Percentiles rank a stretch among this genome's conserved stretches.
phyloP scores from a whole-genome alignment of 1,140 invertebrate species.

The Sinonovacula constricta region DNA sequence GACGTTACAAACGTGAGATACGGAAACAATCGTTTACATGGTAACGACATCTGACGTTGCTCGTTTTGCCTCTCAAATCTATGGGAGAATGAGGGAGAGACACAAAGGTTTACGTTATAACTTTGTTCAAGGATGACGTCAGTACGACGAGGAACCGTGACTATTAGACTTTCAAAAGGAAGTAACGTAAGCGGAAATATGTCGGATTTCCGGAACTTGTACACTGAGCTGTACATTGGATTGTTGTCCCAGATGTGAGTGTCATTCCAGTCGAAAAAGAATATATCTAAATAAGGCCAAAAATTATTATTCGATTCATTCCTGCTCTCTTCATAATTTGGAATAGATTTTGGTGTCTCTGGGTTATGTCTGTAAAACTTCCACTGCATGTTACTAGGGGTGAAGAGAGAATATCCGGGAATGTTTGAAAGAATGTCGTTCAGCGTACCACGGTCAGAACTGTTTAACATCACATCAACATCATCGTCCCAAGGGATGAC shows the following conservation, averaged over 20 bases:
- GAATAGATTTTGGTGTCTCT: neutral
- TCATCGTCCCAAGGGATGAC: conserved; percentile 69
- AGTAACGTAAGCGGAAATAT: conserved; percentile 67
- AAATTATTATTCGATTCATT: neutral
- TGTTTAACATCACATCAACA: conserved; percentile 61
- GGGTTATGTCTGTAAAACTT: conserved; percentile 40
- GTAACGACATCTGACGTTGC: neutral
- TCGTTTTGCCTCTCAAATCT: conserved; percentile 48
- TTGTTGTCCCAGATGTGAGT: conserved; percentile 70
- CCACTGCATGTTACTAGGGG: conserved; percentile 43
- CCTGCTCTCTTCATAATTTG: neutral
- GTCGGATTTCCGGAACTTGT: conserved; percentile 56
- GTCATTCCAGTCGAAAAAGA: conserved; percentile 69
- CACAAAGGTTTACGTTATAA: conserved; percentile 60
- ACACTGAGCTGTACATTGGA: conserved; percentile 53
- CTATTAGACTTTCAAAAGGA: conserved; percentile 61
- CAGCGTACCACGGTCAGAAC: conserved; percentile 22
- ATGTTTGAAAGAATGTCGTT: conserved; percentile 12
- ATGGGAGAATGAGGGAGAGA: conserved; percentile 55
- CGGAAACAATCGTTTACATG: conserved; percentile 15
- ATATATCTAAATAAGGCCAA: conserved; percentile 75
- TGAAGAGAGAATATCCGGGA: conserved; percentile 5
- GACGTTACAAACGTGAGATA: conserved; percentile 39
- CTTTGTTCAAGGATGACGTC: conserved; percentile 51
- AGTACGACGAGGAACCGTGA: conserved; percentile 67